These are phyloP conservation scores for Spilogale gracilis DNA, from an alignment of 2,113 vertebrate species.

Conservation along the genomic window DNA sequence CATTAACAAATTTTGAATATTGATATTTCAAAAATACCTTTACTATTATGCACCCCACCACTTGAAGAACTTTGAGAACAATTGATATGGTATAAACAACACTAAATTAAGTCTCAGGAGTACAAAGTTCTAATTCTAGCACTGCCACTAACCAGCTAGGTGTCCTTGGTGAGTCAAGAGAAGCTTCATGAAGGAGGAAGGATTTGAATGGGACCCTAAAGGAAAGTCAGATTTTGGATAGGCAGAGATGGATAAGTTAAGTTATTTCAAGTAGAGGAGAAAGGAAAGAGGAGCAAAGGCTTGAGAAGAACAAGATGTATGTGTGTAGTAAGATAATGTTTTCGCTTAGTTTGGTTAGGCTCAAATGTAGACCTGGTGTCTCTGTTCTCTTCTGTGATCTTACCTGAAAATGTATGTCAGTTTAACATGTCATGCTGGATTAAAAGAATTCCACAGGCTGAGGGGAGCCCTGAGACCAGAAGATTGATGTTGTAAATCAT, in stretches of 20 bases:
- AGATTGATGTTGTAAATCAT: not conserved
- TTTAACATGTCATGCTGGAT: not conserved
- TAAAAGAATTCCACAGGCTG: not conserved
- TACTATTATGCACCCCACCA: not conserved
- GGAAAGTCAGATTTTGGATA: constrained; percentile 26
- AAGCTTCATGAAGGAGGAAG: not conserved
- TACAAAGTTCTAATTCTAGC: not conserved
- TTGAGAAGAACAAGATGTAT: not conserved
- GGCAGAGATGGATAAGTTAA: not conserved
- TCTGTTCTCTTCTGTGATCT: constrained; percentile 13
- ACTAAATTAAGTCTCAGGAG: not conserved
- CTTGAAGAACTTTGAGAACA: not conserved
- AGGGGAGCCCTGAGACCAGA: not conserved
- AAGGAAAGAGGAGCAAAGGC: not conserved
- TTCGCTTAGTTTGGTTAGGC: not conserved
- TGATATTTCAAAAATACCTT: constrained; percentile 14
- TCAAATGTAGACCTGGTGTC: not conserved
- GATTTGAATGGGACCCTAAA: not conserved
- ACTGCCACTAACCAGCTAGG: not conserved
- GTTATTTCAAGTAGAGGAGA: not conserved
- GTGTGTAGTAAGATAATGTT: not conserved
- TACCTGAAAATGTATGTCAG: not conserved
- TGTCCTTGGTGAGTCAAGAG: not conserved
- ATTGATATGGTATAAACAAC: not conserved
- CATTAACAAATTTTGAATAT: constrained; percentile 2